phyloP scores from a whole-genome alignment of 2,797 vertebrate species.

The Uromys caudimaculatus region DNA sequence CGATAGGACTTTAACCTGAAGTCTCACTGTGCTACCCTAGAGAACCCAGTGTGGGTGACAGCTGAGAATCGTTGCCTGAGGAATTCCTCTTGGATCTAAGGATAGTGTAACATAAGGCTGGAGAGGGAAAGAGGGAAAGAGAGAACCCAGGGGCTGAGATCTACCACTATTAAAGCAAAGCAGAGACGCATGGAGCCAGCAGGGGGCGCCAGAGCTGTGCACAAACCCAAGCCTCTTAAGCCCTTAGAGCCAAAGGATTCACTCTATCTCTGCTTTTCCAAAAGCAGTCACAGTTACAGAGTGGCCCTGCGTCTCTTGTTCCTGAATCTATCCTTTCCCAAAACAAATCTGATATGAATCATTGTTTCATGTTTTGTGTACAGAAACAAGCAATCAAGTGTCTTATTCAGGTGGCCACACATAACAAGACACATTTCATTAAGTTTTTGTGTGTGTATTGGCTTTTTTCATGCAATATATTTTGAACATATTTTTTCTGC shows the following conservation, averaged over 20 bases:
- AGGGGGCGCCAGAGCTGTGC: constrained; percentile 67
- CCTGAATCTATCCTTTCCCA: neutral
- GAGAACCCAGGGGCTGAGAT: neutral
- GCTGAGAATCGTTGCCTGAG: neutral
- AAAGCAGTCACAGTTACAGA: neutral
- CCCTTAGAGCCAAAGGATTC: neutral
- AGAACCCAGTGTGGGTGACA: neutral
- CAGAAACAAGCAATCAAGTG: neutral
- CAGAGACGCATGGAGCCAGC: constrained; percentile 48
- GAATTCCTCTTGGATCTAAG: neutral
- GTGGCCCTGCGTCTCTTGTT: neutral
- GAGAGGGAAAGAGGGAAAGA: neutral
- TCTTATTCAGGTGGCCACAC: neutral
- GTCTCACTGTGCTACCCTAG: neutral
- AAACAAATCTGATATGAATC: neutral
- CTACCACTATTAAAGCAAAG: neutral
- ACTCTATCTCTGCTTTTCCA: neutral
- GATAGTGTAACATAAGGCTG: neutral
- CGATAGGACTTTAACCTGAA: neutral
- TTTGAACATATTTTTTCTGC: neutral
- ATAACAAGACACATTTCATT: neutral
- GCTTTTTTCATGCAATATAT: neutral
- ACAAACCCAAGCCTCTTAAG: neutral
- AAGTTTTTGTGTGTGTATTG: neutral
- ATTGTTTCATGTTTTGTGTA: neutral